Evolutionary conservation across 2,113 vertebrate species (phyloP).

Genomic region (Pavo muticus): DNA sequence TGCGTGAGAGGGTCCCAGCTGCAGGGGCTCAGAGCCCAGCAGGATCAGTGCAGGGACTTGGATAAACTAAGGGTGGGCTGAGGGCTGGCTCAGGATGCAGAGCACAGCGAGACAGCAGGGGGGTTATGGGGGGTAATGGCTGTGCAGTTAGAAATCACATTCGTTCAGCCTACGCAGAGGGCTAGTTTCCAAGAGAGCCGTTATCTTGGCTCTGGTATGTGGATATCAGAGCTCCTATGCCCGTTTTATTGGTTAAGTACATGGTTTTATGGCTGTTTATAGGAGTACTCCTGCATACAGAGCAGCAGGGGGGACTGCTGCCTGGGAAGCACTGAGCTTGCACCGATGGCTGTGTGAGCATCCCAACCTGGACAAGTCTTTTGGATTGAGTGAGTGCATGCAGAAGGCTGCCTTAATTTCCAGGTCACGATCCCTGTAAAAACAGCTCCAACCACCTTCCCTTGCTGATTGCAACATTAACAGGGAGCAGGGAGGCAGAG

Average conservation of each 20-base stretch:
- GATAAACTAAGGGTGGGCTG: background rate
- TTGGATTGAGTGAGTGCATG: rapidly evolving
- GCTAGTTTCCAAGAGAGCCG: background rate
- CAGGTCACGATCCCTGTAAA: background rate
- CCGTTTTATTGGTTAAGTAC: slow-evolving; percentile 12
- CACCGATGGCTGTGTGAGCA: background rate
- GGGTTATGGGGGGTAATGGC: background rate
- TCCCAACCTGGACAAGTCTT: background rate
- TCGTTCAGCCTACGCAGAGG: background rate
- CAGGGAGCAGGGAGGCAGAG: background rate
- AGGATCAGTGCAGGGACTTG: rapidly evolving
- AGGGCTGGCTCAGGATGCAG: background rate
- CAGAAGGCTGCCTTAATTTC: background rate
- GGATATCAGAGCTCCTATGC: background rate
- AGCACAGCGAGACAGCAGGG: rapidly evolving
- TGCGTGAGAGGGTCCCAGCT: background rate
- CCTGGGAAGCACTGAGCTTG: background rate
- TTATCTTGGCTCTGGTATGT: background rate
- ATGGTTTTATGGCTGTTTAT: background rate
- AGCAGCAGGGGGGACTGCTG: background rate
- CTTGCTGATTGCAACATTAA: background rate
- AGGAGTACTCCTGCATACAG: background rate
- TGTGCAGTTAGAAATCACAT: background rate
- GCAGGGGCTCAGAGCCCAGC: rapidly evolving
- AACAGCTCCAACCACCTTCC: background rate